Evolutionary conservation across 2,113 vertebrate species (phyloP).

Genomic region (Dromiciops gliroides): DNA sequence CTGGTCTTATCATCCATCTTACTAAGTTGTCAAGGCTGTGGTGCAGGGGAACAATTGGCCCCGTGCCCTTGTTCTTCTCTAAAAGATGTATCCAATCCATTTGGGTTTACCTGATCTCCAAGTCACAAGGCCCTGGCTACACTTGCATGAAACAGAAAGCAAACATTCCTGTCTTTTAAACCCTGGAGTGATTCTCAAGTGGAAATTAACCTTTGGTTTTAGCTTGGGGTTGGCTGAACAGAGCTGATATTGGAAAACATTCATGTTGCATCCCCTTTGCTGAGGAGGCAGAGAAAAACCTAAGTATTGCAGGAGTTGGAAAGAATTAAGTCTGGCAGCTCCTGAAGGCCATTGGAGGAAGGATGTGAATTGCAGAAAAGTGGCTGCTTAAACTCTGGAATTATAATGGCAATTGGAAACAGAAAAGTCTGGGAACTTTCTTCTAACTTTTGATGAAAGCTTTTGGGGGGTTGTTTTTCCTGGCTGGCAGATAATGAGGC

Average conservation of each 20-base stretch:
- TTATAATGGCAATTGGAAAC: conserved; percentile 61
- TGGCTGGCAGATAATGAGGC: conserved; percentile 51
- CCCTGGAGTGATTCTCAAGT: conserved; percentile 42
- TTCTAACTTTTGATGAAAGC: conserved; percentile 52
- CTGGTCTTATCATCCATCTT: background rate
- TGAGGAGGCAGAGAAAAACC: conserved; percentile 54
- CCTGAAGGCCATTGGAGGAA: conserved; percentile 54
- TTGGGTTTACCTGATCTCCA: background rate
- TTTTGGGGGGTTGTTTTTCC: conserved; percentile 64
- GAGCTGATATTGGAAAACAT: conserved; percentile 59
- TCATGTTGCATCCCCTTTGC: background rate
- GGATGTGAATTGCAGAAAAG: conserved; percentile 48
- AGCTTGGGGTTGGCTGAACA: conserved; percentile 43
- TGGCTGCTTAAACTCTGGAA: conserved; percentile 40
- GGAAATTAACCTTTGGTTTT: conserved; percentile 64
- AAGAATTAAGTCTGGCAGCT: conserved; percentile 66
- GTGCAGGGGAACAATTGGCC: background rate
- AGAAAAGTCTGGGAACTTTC: conserved; percentile 63
- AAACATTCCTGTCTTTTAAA: background rate
- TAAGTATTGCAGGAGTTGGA: conserved; percentile 45
- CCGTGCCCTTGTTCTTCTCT: background rate
- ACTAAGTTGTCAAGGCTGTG: background rate
- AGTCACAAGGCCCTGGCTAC: background rate
- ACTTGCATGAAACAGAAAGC: background rate
- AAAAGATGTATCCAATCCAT: background rate